Percentiles rank a stretch among this genome's conserved stretches.
Conservation (phyloP, 2,888 invertebrate genomes). For the Encarsia formosa region DNA sequence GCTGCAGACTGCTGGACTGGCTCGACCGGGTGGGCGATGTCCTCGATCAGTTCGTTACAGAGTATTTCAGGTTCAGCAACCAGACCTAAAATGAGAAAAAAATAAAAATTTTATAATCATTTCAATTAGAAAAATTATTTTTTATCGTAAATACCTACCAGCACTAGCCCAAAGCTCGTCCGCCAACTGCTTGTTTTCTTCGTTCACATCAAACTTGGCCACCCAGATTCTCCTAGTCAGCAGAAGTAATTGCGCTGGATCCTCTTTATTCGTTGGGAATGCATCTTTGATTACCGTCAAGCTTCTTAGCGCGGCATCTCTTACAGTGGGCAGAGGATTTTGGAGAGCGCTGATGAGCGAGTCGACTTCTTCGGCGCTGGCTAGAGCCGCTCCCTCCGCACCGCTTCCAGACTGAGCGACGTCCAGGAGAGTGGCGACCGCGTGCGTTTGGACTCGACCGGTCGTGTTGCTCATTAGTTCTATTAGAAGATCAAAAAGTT, state of each 20-base stretch:
- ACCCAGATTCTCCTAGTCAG: slow-evolving; percentile 77
- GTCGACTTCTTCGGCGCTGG: slow-evolving; percentile 67
- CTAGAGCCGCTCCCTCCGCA: slow-evolving; percentile 59
- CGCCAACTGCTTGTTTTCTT: slow-evolving; percentile 68
- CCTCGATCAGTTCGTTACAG: slow-evolving; percentile 59
- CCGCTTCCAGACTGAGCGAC: slow-evolving; percentile 74
- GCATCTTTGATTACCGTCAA: slow-evolving; percentile 61
- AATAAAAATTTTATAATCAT: background rate
- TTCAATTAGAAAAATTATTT: background rate
- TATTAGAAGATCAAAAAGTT: slow-evolving; percentile 77
- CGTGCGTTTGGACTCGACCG: slow-evolving; percentile 72
- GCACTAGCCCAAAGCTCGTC: slow-evolving; percentile 60
- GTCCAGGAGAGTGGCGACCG: slow-evolving; percentile 75
- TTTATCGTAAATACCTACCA: background rate
- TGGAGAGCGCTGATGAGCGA: slow-evolving; percentile 71
- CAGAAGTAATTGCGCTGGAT: slow-evolving; percentile 58
- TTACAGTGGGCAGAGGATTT: slow-evolving; percentile 63
- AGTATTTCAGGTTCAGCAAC: slow-evolving; percentile 54
- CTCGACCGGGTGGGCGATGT: slow-evolving; percentile 76
- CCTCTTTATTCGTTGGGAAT: slow-evolving; percentile 60
- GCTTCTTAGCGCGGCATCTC: slow-evolving; percentile 78
- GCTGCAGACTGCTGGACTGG: slow-evolving; percentile 82
- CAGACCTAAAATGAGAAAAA: slow-evolving; percentile 48
- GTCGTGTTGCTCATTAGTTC: slow-evolving; percentile 67
- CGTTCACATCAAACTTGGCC: slow-evolving; percentile 74